Base-by-base conservation (phyloP, 2,888 invertebrate genomes). In the Monochamus alternatus region DNA sequence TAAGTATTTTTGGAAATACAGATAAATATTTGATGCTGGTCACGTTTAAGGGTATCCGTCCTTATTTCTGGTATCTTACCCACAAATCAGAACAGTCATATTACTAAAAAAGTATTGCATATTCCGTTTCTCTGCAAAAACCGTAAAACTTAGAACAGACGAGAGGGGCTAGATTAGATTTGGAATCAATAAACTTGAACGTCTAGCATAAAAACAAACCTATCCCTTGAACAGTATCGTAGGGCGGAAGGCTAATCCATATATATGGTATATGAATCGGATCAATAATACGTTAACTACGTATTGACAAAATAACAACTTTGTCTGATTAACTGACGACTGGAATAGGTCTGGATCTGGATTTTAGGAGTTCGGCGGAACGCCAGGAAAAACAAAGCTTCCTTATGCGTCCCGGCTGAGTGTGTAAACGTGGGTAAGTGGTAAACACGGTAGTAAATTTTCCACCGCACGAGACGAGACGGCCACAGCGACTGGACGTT, bases 371-470 rank as follows among this genome's bases (percentile, higher is more conserved):
- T 62, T 71, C 71, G 87, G 87, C 87, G 84, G 84, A 82, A 85
- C 85, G 87, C 87, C 87, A 87, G 88, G 87, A 87, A 88, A 87
- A 88, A 88, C 87, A 88, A 88, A 87, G 87, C 86, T 84, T 85
- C 84, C 85, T 83, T 81, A 81, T 84, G 84, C 83, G 84, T 85
- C 85, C 84, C 83, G 86, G 84, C 86, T 84, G 86, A 88, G 88
- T 89, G 88, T 89, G 88, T 89, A 89, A 87, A 88, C 88, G 88
- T 86, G 87, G 88, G 85, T 88, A 89, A 89, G 89, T 89, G 89
- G 89, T 89, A 89, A 89, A 89, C 89, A 89, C 88, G 88, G 89
- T 89, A 89, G 89, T 89, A 89, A 89, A 89, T 89, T 89, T 88
- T 86, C 85, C 84, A 86, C 83, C 80, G 79, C 84, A 82, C 81